phyloP scores from a whole-genome alignment of 2,797 vertebrate genomes.

The Momotus momota region DNA sequence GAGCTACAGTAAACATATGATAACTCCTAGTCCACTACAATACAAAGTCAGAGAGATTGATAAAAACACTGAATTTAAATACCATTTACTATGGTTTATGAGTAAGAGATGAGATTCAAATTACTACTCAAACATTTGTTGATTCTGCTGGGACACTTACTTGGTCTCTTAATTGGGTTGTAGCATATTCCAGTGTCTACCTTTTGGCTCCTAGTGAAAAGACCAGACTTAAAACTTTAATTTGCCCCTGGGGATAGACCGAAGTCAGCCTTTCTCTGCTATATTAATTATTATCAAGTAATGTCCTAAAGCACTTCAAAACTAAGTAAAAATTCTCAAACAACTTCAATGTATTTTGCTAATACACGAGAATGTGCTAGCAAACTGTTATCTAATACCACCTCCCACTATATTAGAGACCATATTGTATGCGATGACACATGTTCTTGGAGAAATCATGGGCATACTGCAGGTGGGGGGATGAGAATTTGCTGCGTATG shows the following conservation, averaged over 20 bases:
- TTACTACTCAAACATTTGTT: neutral
- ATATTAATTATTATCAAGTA: neutral
- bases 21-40: neutral
- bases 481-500: neutral
- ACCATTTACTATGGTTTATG: neutral
- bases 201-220: neutral
- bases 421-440: neutral
- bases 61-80: neutral
- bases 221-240: neutral
- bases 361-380: neutral
- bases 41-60: neutral
- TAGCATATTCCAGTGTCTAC: neutral
- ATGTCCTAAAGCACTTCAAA: neutral
- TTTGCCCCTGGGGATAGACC: neutral
- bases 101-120: neutral
- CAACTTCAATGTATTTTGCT: neutral
- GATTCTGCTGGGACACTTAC: neutral
- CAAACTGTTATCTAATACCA: neutral
- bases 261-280: neutral
- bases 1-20: neutral
- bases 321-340: neutral
- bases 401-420: neutral
- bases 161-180: neutral
- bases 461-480: neutral
- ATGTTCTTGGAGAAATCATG: neutral